Evolutionary conservation across 2,888 invertebrate species (phyloP), one percentile per base, ranked within the genome.

Genomic region (Melangyna quadrimaculata): DNA sequence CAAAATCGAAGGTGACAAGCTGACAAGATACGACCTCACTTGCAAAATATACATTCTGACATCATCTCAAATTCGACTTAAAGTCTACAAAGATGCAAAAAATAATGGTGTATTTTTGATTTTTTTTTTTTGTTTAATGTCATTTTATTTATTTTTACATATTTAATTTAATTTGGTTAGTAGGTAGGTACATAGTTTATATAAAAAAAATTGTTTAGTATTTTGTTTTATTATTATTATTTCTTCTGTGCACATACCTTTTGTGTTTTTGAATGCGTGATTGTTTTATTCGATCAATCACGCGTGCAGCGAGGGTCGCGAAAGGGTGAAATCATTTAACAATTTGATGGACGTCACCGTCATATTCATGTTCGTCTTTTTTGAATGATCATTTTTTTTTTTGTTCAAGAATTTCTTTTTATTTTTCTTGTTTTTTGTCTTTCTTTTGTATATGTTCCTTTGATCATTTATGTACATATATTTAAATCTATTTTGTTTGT

Each of bases 1-100:
- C 22, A 57, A 73, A 67, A 75, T 71, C 63, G 53, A 78, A 82
- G 59, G 72, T 61, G 53, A 80, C 75, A 78, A 82, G 59, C 67
- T 61, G 53, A 80, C 75, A 63, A 63, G 35, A 43, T 45, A 43
- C 43, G 17, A 65, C 24, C 65, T 65, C 43, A 65, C 53, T 22
- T 67, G 48, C 35, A 65, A 75, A 74, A 74, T 45, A 74, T 67
- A 67, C 7, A 19, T 27, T 43, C 82, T 82, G 83, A 83, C 78
- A 79, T 83, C 83, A 79, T 79, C 48, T 57, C 2, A 45, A 32
- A 45, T 67, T 48, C 10, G 67, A 67, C 24, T 67, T 67, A 10
- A 51, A 51, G 8, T 67, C 22, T 51, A 14, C 48, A 63, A 48
- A 65, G 17, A 51, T 35, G 48, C 65, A 35, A 51, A 51, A 35